phyloP scores from a whole-genome alignment of 2,113 vertebrate species.

The Fregetta grallaria region DNA sequence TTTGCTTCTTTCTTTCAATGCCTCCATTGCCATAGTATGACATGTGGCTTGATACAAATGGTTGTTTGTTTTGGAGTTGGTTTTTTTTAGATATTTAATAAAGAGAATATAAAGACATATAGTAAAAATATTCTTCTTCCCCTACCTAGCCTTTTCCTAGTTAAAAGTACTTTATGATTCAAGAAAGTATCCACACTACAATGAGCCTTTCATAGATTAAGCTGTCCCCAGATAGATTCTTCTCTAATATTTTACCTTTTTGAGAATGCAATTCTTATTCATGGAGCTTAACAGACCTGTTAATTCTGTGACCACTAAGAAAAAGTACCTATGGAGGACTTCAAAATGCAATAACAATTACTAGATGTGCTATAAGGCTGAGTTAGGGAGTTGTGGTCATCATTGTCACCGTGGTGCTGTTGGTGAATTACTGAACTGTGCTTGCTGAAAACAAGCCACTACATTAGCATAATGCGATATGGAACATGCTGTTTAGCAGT shows the following conservation, averaged over 20 bases:
- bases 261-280: background rate
- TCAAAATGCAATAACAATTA: background rate
- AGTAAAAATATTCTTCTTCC: background rate
- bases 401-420: fast-evolving
- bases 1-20: background rate
- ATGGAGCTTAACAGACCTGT: background rate
- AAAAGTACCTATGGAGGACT: background rate
- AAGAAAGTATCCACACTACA: background rate
- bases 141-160: background rate
- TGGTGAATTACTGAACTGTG: background rate
- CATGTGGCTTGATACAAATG: background rate
- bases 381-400: background rate
- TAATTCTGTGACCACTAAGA: background rate
- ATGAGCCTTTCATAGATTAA: background rate
- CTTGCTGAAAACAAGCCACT: background rate
- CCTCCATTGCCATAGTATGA: background rate
- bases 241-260: background rate
- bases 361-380: background rate
- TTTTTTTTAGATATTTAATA: background rate
- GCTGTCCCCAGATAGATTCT: background rate
- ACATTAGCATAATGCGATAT: background rate
- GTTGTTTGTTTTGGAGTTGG: background rate
- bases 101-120: background rate
- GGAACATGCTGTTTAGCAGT: background rate
- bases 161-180: background rate